phyloP scores from a whole-genome alignment of 2,888 invertebrate species.

The Drosophila neutralis region DNA sequence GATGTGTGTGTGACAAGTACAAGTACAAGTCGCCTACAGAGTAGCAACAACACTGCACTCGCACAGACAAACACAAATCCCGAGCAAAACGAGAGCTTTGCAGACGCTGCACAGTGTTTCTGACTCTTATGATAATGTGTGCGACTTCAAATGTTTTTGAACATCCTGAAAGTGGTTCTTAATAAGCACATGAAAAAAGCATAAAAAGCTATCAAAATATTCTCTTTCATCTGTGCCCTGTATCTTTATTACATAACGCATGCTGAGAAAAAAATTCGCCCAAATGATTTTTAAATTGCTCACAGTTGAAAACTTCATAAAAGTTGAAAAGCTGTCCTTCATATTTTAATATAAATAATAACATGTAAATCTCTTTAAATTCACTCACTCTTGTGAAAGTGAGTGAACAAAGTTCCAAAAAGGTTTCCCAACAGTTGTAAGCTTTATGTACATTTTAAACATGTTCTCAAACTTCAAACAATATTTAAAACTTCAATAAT shows the following conservation, averaged over 20 bases:
- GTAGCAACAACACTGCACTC: constrained; percentile 32
- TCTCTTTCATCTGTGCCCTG: constrained; percentile 1
- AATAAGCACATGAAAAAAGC: neutral
- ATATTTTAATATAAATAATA: neutral
- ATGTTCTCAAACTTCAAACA: neutral
- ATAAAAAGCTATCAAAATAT: neutral
- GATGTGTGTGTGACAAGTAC: constrained; percentile 5
- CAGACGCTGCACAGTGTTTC: constrained; percentile 39
- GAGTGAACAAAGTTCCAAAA: fast-evolving
- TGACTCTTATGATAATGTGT: neutral
- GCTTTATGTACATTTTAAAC: neutral
- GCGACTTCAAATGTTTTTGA: neutral
- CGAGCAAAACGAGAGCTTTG: constrained; percentile 28
- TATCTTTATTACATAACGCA: neutral
- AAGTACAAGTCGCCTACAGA: constrained; percentile 26
- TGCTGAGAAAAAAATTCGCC: neutral
- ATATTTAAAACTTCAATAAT: neutral
- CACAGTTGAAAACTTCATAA: neutral
- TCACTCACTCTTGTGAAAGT: neutral
- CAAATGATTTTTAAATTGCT: neutral
- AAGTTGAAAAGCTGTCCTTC: neutral
- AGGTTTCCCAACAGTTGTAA: neutral
- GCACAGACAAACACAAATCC: constrained; percentile 51
- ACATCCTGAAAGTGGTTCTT: neutral
- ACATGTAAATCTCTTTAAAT: neutral